Base-by-base conservation (phyloP, 2,888 invertebrate species). In the Anticlea derivata region DNA sequence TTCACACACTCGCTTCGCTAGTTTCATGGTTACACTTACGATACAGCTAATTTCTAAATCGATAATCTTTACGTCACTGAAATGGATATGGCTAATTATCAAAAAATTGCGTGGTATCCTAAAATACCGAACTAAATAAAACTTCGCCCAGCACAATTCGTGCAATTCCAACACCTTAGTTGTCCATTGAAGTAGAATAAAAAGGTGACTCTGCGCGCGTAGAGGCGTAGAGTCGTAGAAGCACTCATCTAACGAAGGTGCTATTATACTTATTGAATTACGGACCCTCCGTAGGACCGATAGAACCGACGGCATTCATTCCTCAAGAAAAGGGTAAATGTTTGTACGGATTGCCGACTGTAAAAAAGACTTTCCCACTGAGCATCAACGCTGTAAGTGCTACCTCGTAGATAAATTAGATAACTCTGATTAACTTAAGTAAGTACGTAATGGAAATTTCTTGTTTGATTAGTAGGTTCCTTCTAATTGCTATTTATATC, bases 11-110 rank as follows among this genome's bases (percentile, higher is more conserved):
- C n/a, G n/a, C n/a, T n/a, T n/a, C n/a, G n/a, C n/a, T n/a, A n/a
- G n/a, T n/a, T n/a, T n/a, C n/a, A n/a, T n/a, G n/a, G n/a, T n/a
- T n/a, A n/a, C n/a, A n/a, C n/a, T n/a, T n/a, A n/a, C n/a, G n/a
- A n/a, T 27, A 38, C 29, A 20, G 31, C 46, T 51, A 46, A 46
- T 50, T 45, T 13, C 11, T 24, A 37, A 50, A 54, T 40, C 40
- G 20, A 37, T 46, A 39, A 20, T 23, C 24, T 30, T n/a, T 38
- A 50, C 51, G 56, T 23, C 29, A 38, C 24, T 60, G 65, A 59
- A 60, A 79, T 56, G 49, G 61, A 83, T 82, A 79, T 53, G 61
- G 83, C 83, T 84, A 85, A 84, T 84, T 84, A 84, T 70, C 34
- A 23, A 58, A 51, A 46, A 52, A 47, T 50, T 65, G 69, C 41